These are phyloP conservation scores for Drosophila incognita DNA, from an alignment of 2,888 invertebrate genomes.

Conservation along the genomic window DNA sequence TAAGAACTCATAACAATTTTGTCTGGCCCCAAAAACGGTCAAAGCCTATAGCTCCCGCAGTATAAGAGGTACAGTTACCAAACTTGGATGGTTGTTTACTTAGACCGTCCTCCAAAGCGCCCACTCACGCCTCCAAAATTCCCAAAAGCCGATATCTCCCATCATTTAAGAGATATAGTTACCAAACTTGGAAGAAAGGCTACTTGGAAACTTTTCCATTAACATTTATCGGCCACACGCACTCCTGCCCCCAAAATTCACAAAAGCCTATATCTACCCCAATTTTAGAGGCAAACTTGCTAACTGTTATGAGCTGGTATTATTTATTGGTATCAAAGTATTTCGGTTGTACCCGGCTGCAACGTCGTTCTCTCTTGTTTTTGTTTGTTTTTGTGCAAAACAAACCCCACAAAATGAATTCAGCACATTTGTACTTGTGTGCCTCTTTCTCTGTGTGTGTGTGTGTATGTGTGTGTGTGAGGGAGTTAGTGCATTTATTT, in stretches of 20 bases:
- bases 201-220: neutral
- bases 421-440: slow-evolving; percentile 26
- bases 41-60: too few species aligned
- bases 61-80: too few species aligned
- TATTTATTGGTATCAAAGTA: neutral
- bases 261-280: neutral
- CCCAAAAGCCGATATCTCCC: neutral
- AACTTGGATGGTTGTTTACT: too few species aligned
- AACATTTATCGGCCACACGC: neutral
- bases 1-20: neutral
- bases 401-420: slow-evolving; percentile 21
- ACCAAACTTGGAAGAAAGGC: neutral
- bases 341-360: neutral
- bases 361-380: neutral
- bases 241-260: neutral
- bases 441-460: slow-evolving; percentile 4
- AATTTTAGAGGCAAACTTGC: neutral
- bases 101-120: too few species aligned
- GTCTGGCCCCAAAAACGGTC: too few species aligned
- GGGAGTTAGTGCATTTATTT: slow-evolving; percentile 25
- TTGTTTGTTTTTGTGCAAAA: slow-evolving; percentile 6
- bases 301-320: neutral
- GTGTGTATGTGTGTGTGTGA: slow-evolving; percentile 4
- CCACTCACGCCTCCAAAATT: neutral
- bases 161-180: neutral